A percentile compares a stretch with the other conserved stretches of the same genome.
Conservation (phyloP, 2,113 vertebrate genomes). For the Bufo bufo region DNA sequence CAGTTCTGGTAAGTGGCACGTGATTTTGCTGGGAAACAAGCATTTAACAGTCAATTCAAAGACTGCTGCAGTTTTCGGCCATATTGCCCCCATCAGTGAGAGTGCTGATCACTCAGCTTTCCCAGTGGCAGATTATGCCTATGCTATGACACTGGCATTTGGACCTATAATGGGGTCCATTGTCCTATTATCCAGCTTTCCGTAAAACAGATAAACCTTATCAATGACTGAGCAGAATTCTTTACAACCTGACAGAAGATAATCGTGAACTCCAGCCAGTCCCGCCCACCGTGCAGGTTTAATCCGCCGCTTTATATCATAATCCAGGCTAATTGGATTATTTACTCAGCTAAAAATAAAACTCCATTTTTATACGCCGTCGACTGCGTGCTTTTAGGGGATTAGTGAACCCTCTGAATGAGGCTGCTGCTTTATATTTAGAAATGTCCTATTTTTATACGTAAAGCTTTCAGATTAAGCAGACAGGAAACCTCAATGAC, state of each 20-base stretch:
- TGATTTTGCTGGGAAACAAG: too few relatives aligned
- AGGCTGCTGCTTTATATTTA: conserved; percentile 37
- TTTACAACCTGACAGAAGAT: background rate
- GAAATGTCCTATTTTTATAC: conserved; percentile 47
- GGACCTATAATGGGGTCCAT: too few relatives aligned
- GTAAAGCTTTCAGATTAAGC: conserved; percentile 13
- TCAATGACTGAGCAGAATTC: background rate
- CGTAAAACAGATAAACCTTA: background rate
- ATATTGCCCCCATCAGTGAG: too few relatives aligned
- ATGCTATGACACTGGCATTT: too few relatives aligned
- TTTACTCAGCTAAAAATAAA: conserved; percentile 28
- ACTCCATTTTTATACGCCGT: background rate
- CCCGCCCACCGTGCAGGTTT: background rate
- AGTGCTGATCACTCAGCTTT: too few relatives aligned
- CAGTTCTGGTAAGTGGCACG: too few relatives aligned
- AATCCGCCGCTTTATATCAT: background rate
- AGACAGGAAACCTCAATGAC: conserved; percentile 41
- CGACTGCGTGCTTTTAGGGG: conserved; percentile 9
- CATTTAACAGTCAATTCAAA: too few relatives aligned
- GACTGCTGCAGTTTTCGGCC: too few relatives aligned
- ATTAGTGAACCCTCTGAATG: conserved; percentile 15
- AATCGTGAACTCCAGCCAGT: background rate
- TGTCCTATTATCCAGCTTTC: background rate
- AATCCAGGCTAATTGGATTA: conserved; percentile 32
- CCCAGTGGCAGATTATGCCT: too few relatives aligned